Conservation (phyloP, 2,888 invertebrate species). For the Heterodera filipjevi region DNA sequence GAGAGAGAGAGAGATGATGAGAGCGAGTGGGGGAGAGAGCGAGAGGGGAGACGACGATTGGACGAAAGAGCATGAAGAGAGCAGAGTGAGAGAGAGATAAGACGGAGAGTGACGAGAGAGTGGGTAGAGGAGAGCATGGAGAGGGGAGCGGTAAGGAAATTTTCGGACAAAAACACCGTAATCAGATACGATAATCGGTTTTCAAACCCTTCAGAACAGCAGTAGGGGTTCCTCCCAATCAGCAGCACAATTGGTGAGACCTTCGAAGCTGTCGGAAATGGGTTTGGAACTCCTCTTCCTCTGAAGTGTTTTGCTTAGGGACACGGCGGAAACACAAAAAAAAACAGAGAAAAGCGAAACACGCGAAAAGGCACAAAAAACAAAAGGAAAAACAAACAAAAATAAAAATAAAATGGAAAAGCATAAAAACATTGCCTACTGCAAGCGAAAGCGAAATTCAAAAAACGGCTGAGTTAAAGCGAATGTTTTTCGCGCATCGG, state of each 20-base stretch:
- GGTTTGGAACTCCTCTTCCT: neutral
- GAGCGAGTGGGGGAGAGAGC: too few relatives aligned
- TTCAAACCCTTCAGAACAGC: neutral
- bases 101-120: too few relatives aligned
- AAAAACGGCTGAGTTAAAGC: neutral
- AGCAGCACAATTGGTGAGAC: slow-evolving; percentile 7
- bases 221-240: neutral
- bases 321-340: neutral
- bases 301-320: neutral
- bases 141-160: neutral
- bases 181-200: neutral
- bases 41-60: too few relatives aligned
- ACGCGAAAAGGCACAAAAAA: slow-evolving; percentile 23
- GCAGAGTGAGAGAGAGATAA: too few relatives aligned
- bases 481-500: neutral
- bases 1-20: neutral
- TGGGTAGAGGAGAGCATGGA: neutral
- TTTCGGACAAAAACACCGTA: neutral
- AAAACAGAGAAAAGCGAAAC: slow-evolving; percentile 13
- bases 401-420: neutral
- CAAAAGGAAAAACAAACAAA: slow-evolving; percentile 11
- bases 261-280: neutral
- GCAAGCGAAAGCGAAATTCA: slow-evolving; percentile 1
- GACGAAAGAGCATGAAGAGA: too few relatives aligned
- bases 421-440: neutral